These are phyloP conservation scores for Cisticola juncidis DNA, from an alignment of 2,113 vertebrate genomes.

Conservation along the genomic window DNA sequence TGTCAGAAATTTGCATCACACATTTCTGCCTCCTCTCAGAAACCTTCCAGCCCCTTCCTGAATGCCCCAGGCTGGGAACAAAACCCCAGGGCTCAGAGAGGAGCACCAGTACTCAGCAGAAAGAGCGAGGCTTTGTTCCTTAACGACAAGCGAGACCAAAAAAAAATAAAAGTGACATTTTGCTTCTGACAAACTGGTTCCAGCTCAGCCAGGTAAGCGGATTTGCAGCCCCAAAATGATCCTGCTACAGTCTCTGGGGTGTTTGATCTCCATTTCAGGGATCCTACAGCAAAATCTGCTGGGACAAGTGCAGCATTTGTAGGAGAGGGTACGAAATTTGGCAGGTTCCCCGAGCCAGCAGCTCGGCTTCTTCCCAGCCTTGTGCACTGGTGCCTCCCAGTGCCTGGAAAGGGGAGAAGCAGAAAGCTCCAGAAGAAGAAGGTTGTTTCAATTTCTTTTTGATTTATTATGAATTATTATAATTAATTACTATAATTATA, in stretches of 20 bases:
- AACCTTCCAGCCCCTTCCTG: not conserved
- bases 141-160: rapidly evolving
- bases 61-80: not conserved
- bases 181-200: not conserved
- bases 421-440: not conserved
- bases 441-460: rapidly evolving
- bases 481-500: too few relatives aligned
- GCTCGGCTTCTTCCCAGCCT: not conserved
- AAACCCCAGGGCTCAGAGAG: not conserved
- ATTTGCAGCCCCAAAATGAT: not conserved
- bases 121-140: not conserved
- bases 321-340: not conserved
- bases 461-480: too few relatives aligned
- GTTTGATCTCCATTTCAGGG: not conserved
- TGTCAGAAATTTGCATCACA: too few relatives aligned
- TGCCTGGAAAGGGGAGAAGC: not conserved
- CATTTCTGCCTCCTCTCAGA: not conserved
- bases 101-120: not conserved
- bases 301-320: rapidly evolving
- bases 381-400: conserved; percentile 41
- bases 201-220: not conserved
- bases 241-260: not conserved
- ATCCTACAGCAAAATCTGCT: not conserved
- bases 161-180: not conserved
- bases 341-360: not conserved